Evolutionary conservation across 2,888 invertebrate genomes (phyloP).

Genomic region (Caenorhabditis sp.): DNA sequence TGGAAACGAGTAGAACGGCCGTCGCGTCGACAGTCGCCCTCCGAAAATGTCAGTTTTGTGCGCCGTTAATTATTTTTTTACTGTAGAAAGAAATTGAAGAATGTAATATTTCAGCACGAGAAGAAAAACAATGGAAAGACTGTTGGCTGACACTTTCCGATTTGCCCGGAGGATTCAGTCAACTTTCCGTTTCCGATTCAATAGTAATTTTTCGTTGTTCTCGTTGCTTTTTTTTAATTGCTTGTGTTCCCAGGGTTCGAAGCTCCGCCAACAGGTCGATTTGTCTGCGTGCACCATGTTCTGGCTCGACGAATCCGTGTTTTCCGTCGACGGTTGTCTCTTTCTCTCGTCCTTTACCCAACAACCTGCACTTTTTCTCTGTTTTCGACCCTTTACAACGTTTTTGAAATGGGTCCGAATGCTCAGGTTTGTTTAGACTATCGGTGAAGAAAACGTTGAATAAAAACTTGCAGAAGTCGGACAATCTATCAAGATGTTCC

Average conservation of each 20-base stretch:
- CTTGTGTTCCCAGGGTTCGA: conserved; percentile 24
- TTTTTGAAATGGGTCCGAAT: conserved; percentile 54
- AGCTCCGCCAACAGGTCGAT: conserved; percentile 41
- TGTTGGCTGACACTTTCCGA: conserved; percentile 54
- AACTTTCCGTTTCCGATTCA: conserved; percentile 37
- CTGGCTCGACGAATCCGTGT: conserved; percentile 63
- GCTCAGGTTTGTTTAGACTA: conserved; percentile 36
- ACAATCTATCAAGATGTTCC: conserved; percentile 54
- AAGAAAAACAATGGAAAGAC: conserved; percentile 65
- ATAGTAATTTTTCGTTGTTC: background rate
- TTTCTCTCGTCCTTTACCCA: conserved; percentile 51
- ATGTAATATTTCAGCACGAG: conserved; percentile 54
- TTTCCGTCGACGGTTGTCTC: conserved; percentile 60
- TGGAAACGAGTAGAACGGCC: conserved; percentile 30
- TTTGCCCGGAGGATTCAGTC: conserved; percentile 30
- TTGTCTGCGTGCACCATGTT: conserved; percentile 59
- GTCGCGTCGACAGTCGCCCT: conserved; percentile 49
- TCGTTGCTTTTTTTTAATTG: background rate
- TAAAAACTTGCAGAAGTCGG: conserved; percentile 41
- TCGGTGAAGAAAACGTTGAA: too few species aligned
- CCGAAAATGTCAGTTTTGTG: conserved; percentile 45
- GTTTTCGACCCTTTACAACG: conserved; percentile 46
- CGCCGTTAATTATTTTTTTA: too few species aligned
- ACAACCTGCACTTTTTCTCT: conserved; percentile 38
- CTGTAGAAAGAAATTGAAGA: conserved; percentile 1